Evolutionary conservation across 2,888 invertebrate genomes (phyloP), one percentile per base, ranked within the genome.

Genomic region (Bruchidius siliquastri): DNA sequence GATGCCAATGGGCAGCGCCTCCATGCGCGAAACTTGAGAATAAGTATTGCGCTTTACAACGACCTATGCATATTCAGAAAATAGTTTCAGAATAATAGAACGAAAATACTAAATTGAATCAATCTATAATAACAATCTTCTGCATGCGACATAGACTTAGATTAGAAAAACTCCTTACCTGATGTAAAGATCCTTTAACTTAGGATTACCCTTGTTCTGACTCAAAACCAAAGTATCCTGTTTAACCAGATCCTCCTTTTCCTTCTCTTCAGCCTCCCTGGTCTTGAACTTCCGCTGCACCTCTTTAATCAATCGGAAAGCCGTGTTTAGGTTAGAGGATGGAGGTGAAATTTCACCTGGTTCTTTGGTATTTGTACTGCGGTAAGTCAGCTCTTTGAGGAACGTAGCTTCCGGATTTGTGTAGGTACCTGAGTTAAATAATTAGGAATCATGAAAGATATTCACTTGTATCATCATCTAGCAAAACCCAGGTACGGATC

Each of bases 241-340:
- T 88, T 99, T 99, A 0, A 99, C 98, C 77, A 99, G 91, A 88
- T 99, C 97, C 86, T 99, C 99, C 82, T 98, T 98, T 86, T 99
- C 99, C 72, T 96, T 91, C 86, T 99, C 99, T 86, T 99, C 99
- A 0, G 98, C 98, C 87, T 99, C 99, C 77, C 99, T 90, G 0
- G 97, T 98, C 87, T 97, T 98, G 87, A 96, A 99, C 83, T 96
- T 96, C 87, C 99, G 98, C 88, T 99, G 99, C 10, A 87, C 87
- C 88, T 99, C 99, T 87, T 99, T 99, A 82, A 99, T 99, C 73
- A 99, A 90, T 79, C 99, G 92, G 88, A 98, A 98, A 30, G 98
- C 98, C 13, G 96, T 98, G 86, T 96, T 98, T 70, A 99, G 88
- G 87, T 99, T 99, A 20, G 96, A 92, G 0, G 98, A 98, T 0